Evolutionary conservation across 2,797 vertebrate genomes (phyloP).

Genomic region (Typhlichthys eigenmanni): DNA sequence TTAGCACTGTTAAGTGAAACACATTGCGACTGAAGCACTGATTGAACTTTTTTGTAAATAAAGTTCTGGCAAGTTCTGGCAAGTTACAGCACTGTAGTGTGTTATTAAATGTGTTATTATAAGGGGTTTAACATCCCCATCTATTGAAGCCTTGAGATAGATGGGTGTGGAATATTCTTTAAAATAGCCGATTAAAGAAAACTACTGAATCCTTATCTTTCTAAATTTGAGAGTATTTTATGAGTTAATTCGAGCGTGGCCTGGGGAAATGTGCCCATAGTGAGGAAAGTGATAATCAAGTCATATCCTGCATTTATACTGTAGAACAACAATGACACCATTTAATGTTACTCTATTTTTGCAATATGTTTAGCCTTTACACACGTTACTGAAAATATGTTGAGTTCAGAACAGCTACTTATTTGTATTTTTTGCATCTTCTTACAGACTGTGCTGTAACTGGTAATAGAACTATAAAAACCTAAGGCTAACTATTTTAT

Average conservation of each 20-base stretch:
- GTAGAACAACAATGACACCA: conserved; percentile 48
- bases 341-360: conserved; percentile 50
- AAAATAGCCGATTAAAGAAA: conserved; percentile 30
- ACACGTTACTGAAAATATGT: too few species aligned
- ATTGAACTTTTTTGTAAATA: conserved; percentile 1
- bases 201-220: conserved; percentile 38
- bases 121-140: conserved; percentile 3
- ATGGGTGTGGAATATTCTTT: conserved; percentile 32
- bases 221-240: conserved; percentile 39
- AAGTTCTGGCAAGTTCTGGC: neutral
- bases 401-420: too few species aligned
- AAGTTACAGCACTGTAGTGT: neutral
- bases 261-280: conserved; percentile 30
- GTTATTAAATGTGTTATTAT: conserved; percentile 5
- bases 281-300: conserved; percentile 54
- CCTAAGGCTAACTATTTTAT: too few species aligned
- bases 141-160: neutral
- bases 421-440: too few species aligned
- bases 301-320: conserved; percentile 53
- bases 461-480: too few species aligned
- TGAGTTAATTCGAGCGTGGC: conserved; percentile 26
- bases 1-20: conserved; percentile 3
- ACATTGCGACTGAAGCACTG: conserved; percentile 1
- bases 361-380: neutral
- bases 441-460: too few species aligned